phyloP scores from a whole-genome alignment of 2,888 invertebrate species.

The Magallana nippona region DNA sequence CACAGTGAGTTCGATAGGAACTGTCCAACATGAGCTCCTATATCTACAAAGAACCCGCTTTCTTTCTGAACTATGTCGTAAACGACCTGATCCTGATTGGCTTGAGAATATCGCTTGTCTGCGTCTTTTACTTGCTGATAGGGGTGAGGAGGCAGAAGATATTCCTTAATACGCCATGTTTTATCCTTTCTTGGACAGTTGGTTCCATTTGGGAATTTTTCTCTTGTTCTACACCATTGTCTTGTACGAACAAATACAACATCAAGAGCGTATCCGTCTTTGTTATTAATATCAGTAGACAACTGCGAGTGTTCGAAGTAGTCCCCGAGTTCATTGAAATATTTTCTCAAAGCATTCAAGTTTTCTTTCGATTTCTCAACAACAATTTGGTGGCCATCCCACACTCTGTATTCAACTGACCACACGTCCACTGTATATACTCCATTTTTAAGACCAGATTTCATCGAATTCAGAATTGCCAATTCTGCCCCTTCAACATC shows the following conservation, averaged over 20 bases:
- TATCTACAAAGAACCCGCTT: constrained; percentile 38
- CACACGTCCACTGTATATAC: constrained; percentile 16
- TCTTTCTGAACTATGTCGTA: constrained; percentile 11
- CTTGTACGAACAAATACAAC: too few relatives aligned
- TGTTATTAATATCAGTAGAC: too few relatives aligned
- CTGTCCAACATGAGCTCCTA: constrained; percentile 32
- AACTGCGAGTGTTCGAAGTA: too few relatives aligned
- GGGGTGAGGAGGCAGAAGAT: background rate
- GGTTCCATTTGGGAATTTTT: too few relatives aligned
- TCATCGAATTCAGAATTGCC: constrained; percentile 19
- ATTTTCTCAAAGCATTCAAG: too few relatives aligned
- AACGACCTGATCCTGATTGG: constrained; percentile 24
- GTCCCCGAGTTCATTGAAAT: too few relatives aligned
- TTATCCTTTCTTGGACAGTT: too few relatives aligned
- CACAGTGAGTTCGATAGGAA: constrained; percentile 37
- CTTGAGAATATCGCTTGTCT: constrained; percentile 35
- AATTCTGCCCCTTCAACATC: constrained; percentile 41
- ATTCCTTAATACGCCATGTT: background rate
- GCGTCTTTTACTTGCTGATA: background rate
- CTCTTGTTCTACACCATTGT: too few relatives aligned
- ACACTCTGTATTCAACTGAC: constrained; percentile 8
- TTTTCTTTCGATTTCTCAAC: too few relatives aligned
- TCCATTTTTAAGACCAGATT: background rate
- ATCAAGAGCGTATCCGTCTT: too few relatives aligned
- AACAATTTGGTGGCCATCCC: too few relatives aligned